A percentile compares a stretch with the other conserved stretches of the same genome.
phyloP scores from a whole-genome alignment of 2,888 invertebrate genomes.

The Eupsilia transversa region DNA sequence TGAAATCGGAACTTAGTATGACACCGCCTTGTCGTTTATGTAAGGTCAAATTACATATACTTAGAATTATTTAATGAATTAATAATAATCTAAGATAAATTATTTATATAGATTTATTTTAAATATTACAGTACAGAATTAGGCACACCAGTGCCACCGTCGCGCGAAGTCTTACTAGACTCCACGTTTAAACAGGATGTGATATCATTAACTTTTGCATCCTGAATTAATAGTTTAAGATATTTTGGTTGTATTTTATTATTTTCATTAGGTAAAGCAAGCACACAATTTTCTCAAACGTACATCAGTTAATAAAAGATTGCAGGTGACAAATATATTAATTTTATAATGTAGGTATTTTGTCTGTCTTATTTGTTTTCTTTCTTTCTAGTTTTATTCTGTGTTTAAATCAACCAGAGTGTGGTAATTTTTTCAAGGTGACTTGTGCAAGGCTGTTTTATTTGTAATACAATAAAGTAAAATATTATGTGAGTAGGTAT shows the following conservation, averaged over 20 bases:
- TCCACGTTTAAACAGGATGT: not conserved
- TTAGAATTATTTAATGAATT: too few relatives aligned
- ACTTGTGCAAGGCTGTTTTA: not conserved
- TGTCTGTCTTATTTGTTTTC: not conserved
- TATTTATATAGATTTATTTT: too few relatives aligned
- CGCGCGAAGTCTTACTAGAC: too few relatives aligned
- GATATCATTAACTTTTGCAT: not conserved
- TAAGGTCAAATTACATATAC: too few relatives aligned
- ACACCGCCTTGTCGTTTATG: too few relatives aligned
- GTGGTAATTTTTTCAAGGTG: slow-evolving; percentile 1
- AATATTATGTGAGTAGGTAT: not conserved
- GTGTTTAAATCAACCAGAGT: not conserved
- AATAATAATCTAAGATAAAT: too few relatives aligned
- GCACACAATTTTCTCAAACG: not conserved
- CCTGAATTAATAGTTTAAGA: not conserved
- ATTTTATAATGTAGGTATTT: not conserved
- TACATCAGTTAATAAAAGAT: not conserved
- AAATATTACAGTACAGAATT: too few relatives aligned
- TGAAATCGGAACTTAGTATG: too few relatives aligned
- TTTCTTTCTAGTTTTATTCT: not conserved
- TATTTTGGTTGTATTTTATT: not conserved
- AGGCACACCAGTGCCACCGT: too few relatives aligned
- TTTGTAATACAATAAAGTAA: not conserved
- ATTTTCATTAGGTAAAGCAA: not conserved
- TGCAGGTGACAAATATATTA: not conserved